Percentiles rank a stretch among this genome's conserved stretches.
Conservation (phyloP, 1,140 invertebrate species). For the Drosophila chauvacae region DNA sequence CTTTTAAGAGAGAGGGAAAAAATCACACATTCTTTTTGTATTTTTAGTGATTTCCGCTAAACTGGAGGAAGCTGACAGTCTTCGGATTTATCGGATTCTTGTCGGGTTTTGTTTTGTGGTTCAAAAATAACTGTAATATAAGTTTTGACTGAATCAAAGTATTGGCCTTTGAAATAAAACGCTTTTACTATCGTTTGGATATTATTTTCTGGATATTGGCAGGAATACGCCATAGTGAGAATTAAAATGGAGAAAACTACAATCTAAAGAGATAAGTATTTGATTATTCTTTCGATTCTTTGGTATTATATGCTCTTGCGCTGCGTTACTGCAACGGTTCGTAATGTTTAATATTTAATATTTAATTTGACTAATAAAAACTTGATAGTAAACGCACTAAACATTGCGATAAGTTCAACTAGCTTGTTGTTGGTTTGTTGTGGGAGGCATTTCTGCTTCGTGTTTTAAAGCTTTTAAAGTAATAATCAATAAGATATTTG, state of each 20-base stretch:
- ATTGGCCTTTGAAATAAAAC: conserved; percentile 48
- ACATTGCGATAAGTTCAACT: conserved; percentile 67
- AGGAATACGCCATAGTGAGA: conserved; percentile 24
- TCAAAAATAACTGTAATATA: background rate
- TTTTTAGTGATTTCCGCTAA: conserved; percentile 31
- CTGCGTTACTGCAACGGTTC: conserved; percentile 64
- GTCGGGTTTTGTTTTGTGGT: conserved; percentile 14
- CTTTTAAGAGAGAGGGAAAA: conserved; percentile 19
- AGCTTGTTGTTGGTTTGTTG: conserved; percentile 43
- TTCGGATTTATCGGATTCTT: conserved; percentile 38
- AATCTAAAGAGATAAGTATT: conserved; percentile 56
- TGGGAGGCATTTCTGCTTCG: conserved; percentile 42
- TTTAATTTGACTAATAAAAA: conserved; percentile 67
- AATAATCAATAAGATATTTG: conserved; percentile 64
- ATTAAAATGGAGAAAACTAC: conserved; percentile 66
- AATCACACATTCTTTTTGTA: conserved; percentile 67
- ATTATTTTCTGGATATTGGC: conserved; percentile 34
- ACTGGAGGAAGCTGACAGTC: conserved; percentile 39
- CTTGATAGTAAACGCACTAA: conserved; percentile 75
- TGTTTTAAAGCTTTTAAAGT: conserved; percentile 81
- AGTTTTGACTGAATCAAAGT: conserved; percentile 43
- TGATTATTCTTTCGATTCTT: conserved; percentile 48
- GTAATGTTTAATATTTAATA: conserved; percentile 49
- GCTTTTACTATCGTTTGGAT: background rate
- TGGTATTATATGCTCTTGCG: conserved; percentile 45